Conservation (phyloP, 2,113 vertebrate genomes). For the Laticauda colubrina region DNA sequence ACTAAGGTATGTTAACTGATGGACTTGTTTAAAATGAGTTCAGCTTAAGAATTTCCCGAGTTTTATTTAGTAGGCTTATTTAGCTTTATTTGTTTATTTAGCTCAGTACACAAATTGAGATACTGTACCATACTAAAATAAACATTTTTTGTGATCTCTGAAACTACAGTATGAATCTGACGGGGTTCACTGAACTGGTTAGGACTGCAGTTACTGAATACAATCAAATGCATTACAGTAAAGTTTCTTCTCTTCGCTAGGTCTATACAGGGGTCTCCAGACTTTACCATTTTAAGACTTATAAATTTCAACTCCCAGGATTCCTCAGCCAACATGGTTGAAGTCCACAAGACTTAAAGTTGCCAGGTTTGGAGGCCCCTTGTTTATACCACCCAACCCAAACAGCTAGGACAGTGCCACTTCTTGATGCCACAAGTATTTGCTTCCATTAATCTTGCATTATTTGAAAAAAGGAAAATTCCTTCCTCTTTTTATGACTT, state of each 20-base stretch:
- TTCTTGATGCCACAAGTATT: not conserved
- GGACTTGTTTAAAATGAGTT: not conserved
- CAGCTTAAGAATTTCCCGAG: not conserved
- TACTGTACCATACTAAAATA: not conserved
- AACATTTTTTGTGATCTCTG: not conserved
- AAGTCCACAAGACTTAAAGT: not conserved
- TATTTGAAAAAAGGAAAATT: not conserved
- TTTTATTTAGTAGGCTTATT: not conserved
- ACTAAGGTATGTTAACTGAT: slow-evolving; percentile 78
- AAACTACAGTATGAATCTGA: too few species aligned
- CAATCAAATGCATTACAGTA: not conserved
- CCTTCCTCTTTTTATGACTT: not conserved
- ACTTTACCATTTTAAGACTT: not conserved
- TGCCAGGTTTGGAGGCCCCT: not conserved
- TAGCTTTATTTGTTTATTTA: not conserved
- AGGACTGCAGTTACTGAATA: not conserved
- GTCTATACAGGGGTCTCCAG: not conserved
- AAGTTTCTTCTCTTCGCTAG: not conserved
- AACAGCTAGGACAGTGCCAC: not conserved
- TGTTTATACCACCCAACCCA: not conserved
- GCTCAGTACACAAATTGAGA: not conserved
- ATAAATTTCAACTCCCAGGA: not conserved
- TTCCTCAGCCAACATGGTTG: not conserved
- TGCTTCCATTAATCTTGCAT: not conserved
- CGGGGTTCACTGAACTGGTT: not conserved